Base-by-base conservation (phyloP, 1,140 invertebrate genomes). In the Hylaeus anthracinus region DNA sequence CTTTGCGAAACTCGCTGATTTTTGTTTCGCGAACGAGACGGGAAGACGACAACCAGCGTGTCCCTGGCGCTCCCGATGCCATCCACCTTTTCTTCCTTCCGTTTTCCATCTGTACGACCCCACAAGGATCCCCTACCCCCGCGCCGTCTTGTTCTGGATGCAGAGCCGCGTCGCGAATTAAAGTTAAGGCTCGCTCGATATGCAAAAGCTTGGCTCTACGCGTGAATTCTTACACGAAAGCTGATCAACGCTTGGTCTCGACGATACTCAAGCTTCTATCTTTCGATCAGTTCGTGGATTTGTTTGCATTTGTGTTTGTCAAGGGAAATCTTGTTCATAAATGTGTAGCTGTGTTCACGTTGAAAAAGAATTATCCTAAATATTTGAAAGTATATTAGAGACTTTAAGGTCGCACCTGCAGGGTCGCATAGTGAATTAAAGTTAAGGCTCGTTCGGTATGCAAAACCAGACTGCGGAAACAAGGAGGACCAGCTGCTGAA, bases 1-100 rank as follows among this genome's bases (percentile, higher is more conserved):
- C 70, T 56, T 65, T 51, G 64, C 75, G 70, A 86, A 84, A 87
- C 70, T 89, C 73, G 75, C 58, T 87, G 85, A 88, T 88, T 89
- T 90, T 85, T 83, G 55, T 73, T 76, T 82, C 58, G 71, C 53
- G 41, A 12, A 14, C 69, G 43, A 37, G 45, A n/a, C 15, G 45
- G 39, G 48, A 60, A 43, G 64, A 72, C 26, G 37, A 41, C 53
- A 37, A 67, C 45, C 15, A 26, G 48, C 53, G 39, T 8, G 15
- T 58, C 15, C 26, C 53, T 26, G 26, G 5, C 26, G 26, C 51
- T 10, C 26, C 45, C 45, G 65, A 51, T 37, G 65, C 15, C 9
- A 14, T 14, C 14, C 37, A 12, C 15, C 43, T 76, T 76, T 67
- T 43, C 58, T 61, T 61, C 45, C 70, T 14, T 14, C n/a, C 9